These are phyloP conservation scores for Lasioglossum vierecki DNA, from an alignment of 2,888 invertebrate species.

Conservation along the genomic window DNA sequence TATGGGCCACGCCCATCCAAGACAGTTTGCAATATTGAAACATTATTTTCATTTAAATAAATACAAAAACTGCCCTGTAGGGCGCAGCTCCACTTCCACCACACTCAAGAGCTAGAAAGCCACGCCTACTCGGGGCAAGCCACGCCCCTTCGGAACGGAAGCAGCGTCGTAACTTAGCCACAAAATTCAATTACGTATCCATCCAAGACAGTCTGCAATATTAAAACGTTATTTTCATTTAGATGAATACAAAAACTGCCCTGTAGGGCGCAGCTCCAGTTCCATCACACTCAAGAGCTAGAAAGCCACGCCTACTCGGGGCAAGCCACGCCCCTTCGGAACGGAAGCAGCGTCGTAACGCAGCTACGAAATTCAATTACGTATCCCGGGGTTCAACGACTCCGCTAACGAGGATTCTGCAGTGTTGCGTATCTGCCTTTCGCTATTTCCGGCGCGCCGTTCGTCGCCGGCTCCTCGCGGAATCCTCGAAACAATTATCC, in stretches of 20 bases:
- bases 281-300: not conserved
- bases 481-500: slow-evolving; percentile 6
- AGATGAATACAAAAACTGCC: not conserved
- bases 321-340: not conserved
- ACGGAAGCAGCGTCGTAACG: not conserved
- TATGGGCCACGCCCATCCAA: not conserved
- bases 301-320: not conserved
- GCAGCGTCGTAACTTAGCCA: not conserved
- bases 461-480: not conserved
- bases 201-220: not conserved
- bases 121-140: not conserved
- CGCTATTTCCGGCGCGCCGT: slow-evolving; percentile 3
- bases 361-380: not conserved
- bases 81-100: not conserved
- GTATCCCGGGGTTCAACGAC: not conserved
- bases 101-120: not conserved
- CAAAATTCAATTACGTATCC: not conserved
- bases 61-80: not conserved
- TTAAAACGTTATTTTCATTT: not conserved
- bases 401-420: not conserved
- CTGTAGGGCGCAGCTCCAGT: not conserved
- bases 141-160: not conserved
- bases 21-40: not conserved
- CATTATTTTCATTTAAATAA: not conserved
- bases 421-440: not conserved